Evolutionary conservation across 2,888 invertebrate species (phyloP), one percentile per base, ranked within the genome.

Genomic region (Cephus pulcher): DNA sequence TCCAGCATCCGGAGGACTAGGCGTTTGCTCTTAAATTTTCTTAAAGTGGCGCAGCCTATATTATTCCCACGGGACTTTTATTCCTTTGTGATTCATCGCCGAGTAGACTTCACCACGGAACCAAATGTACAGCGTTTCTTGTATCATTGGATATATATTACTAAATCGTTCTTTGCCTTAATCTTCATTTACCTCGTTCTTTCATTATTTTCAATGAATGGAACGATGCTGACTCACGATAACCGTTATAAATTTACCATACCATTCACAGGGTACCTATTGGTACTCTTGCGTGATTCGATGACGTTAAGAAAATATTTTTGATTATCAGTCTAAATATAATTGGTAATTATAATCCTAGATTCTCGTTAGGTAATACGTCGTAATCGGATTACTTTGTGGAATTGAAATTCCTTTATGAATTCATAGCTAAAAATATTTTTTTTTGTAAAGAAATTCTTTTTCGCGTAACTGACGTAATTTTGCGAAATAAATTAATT

Each of bases 21-120:
- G 69, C 81, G 77, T 76, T 74, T 74, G 84, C 85, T 83, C 87
- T 86, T 89, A 89, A 89, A 90, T 89, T 89, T 90, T 87, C 86
- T 87, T 86, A 88, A 87, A 85, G 87, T 84, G 84, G 80, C 84
- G 83, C 83, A 35, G 81, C 88, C 85, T 87, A 87, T 86, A 88
- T 88, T 89, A 87, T 85, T 80, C 84, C 79, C 76, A 78, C 75
- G 80, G 81, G 79, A 81, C 78, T 56, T 56, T 56, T 56, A 56
- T 56, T 23, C 23, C 56, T 23, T 56, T 56, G 56, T 56, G 56
- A 56, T 56, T 56, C 23, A 56, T 56, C 23, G 56, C 56, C 23
- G 23, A 9, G 23, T 23, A 9, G 1, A 56, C 56, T 56, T 15
- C 56, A 6, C 2, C 56, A 2, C 56, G 9, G 23, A 9, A 23